Conservation (phyloP, 1,140 invertebrate genomes). For the Aporrectodea caliginosa region DNA sequence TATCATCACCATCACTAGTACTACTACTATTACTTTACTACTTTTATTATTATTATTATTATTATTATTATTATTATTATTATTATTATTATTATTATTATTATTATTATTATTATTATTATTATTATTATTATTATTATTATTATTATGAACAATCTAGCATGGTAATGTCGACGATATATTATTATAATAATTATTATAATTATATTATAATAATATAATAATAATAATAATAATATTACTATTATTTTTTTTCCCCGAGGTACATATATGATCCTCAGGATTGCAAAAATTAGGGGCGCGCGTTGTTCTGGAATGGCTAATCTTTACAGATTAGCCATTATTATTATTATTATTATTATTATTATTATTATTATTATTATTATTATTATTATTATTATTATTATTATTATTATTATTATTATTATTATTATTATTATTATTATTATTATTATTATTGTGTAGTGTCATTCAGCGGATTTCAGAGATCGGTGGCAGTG, state of each 20-base stretch:
- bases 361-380: neutral
- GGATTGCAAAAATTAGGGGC: too few relatives aligned
- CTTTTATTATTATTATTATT: neutral
- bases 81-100: neutral
- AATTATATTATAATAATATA: too few relatives aligned
- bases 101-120: slow-evolving; percentile 6
- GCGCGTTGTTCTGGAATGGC: too few relatives aligned
- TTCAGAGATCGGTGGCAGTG: too few relatives aligned
- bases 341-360: neutral
- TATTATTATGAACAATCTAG: neutral
- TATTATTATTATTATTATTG: too few relatives aligned
- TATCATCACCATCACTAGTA: neutral
- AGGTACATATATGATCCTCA: too few relatives aligned
- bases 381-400: neutral
- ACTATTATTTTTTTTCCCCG: too few relatives aligned
- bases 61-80: neutral
- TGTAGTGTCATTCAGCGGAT: too few relatives aligned
- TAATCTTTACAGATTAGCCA: too few relatives aligned
- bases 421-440: neutral
- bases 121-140: slow-evolving; percentile 5
- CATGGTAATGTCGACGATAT: neutral
- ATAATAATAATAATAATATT: too few relatives aligned
- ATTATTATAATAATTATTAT: too few relatives aligned
- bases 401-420: neutral
- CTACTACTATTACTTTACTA: neutral